A percentile compares a stretch with the other conserved stretches of the same genome.
phyloP scores from a whole-genome alignment of 2,113 vertebrate species.

The Notothenia coriiceps region DNA sequence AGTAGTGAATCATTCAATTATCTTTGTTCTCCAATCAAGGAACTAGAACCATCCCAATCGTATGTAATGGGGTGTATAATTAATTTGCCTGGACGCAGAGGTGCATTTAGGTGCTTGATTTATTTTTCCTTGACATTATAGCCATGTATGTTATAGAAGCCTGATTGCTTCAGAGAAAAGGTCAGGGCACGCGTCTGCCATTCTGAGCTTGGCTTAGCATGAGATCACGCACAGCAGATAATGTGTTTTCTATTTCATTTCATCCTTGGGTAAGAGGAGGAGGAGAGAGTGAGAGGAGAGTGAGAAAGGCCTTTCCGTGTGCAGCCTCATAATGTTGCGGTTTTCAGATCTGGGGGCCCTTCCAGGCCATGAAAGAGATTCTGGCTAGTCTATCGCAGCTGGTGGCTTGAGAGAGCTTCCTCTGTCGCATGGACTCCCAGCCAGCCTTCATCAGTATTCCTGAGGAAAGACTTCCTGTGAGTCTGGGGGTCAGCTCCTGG shows the following conservation, averaged over 20 bases:
- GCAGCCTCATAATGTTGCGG: conserved; percentile 75
- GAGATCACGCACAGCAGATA: conserved; percentile 65
- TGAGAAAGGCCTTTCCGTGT: conserved; percentile 65
- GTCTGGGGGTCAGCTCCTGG: conserved; percentile 65
- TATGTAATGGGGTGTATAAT: conserved; percentile 70
- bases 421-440: conserved; percentile 76
- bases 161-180: conserved; percentile 49
- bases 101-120: conserved; percentile 51
- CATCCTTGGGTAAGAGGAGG: conserved; percentile 55
- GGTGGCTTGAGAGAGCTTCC: conserved; percentile 85
- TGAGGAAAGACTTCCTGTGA: conserved; percentile 83
- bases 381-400: conserved; percentile 82
- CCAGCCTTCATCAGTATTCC: conserved; percentile 84
- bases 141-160: conserved; percentile 39
- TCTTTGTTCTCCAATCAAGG: conserved; percentile 51
- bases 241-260: conserved; percentile 78
- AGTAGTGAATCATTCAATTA: conserved; percentile 52
- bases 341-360: conserved; percentile 67
- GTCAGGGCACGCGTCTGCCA: conserved; percentile 42
- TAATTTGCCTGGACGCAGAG: conserved; percentile 51
- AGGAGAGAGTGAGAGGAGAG: conserved; percentile 42
- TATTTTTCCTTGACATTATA: conserved; percentile 53
- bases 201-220: conserved; percentile 54
- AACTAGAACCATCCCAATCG: conserved; percentile 22
- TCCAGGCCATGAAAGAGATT: conserved; percentile 81